Percentiles rank a stretch among this genome's conserved stretches.
Evolutionary conservation across 2,888 invertebrate genomes (phyloP).

Genomic region (Prenolepis imparis): DNA sequence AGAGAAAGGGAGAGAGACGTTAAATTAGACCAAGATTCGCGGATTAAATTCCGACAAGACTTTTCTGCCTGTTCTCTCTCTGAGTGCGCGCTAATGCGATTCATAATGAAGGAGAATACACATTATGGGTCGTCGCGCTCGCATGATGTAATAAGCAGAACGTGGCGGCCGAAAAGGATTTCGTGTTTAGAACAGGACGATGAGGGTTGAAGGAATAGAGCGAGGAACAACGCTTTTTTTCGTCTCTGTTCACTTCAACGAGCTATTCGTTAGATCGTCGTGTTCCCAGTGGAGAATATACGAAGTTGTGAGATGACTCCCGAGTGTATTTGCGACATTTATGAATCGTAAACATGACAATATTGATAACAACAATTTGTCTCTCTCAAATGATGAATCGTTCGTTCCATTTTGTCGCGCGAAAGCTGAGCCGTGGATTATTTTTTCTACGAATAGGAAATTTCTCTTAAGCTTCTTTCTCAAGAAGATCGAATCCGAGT

Average conservation of each 20-base stretch:
- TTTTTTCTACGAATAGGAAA: conserved; percentile 4
- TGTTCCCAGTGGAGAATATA: neutral
- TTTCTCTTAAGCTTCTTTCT: conserved; percentile 11
- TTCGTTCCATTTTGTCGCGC: neutral
- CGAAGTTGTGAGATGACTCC: conserved; percentile 21
- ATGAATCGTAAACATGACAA: conserved; percentile 38
- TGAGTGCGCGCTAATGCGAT: conserved; percentile 15
- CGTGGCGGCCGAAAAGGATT: neutral
- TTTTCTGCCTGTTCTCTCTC: neutral
- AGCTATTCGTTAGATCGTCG: neutral
- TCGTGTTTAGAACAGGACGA: neutral
- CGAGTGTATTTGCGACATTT: conserved; percentile 19
- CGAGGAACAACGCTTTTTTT: conserved; percentile 13
- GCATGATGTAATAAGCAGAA: neutral
- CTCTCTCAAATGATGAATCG: neutral
- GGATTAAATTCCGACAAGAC: conserved; percentile 10
- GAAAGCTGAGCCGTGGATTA: conserved; percentile 12
- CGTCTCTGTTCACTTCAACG: neutral
- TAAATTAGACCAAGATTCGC: neutral
- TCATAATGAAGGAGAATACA: conserved; percentile 10
- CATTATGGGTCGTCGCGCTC: conserved; percentile 1
- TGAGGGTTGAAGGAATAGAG: neutral
- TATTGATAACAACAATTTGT: conserved; percentile 27
- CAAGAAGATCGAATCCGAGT: conserved; percentile 15
- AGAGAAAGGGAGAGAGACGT: neutral